These are phyloP conservation scores for Tuta absoluta DNA, from an alignment of 2,888 invertebrate species.

Conservation along the genomic window DNA sequence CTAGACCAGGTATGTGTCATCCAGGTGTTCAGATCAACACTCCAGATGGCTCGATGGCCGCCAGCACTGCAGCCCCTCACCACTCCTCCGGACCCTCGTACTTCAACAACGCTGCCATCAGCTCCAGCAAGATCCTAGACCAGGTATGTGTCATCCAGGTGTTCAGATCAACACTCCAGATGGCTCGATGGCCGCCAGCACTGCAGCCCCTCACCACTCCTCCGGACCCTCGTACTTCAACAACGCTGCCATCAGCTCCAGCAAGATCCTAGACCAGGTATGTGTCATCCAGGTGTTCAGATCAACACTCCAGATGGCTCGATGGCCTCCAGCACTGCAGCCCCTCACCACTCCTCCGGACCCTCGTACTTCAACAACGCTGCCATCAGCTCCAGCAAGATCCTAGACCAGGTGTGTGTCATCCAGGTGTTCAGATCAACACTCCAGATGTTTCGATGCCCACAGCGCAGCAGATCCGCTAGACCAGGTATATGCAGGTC, in stretches of 20 bases:
- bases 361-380: conserved; percentile 89
- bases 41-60: too few relatives aligned
- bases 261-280: conserved; percentile 40
- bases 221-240: background rate
- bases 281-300: too few relatives aligned
- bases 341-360: conserved; percentile 21
- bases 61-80: too few relatives aligned
- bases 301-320: too few relatives aligned
- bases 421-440: too few relatives aligned
- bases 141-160: conserved; percentile 75
- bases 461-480: too few relatives aligned
- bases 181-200: too few relatives aligned
- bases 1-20: too few relatives aligned
- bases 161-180: too few relatives aligned
- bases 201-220: background rate
- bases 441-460: too few relatives aligned
- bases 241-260: background rate
- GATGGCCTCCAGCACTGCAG: background rate
- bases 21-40: too few relatives aligned
- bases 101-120: background rate
- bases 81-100: background rate
- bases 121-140: conserved; percentile 24
- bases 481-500: too few relatives aligned
- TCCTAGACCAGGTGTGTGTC: conserved; percentile 85
- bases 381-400: conserved; percentile 88